phyloP scores from a whole-genome alignment of 2,797 vertebrate genomes.

The Saguinus oedipus region DNA sequence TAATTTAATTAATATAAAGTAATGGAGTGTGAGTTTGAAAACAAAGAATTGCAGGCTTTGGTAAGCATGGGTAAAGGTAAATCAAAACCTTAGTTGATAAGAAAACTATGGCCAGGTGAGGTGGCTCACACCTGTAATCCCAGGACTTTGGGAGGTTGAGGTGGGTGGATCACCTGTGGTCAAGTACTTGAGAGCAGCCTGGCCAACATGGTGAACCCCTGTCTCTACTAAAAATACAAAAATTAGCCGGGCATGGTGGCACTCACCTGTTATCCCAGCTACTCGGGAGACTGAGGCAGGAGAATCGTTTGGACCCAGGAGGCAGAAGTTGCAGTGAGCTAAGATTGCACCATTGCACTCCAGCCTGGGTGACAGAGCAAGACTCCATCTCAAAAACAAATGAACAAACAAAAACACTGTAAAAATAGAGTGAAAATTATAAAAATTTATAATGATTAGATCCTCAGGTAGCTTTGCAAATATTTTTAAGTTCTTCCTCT shows the following conservation, averaged over 20 bases:
- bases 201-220: neutral
- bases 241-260: neutral
- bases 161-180: neutral
- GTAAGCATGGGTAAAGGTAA: neutral
- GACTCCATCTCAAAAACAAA: neutral
- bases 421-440: neutral
- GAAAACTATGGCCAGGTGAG: neutral
- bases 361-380: neutral
- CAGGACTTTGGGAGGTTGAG: neutral
- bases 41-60: neutral
- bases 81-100: neutral
- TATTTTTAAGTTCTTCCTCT: neutral
- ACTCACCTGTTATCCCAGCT: neutral
- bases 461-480: neutral
- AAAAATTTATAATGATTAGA: neutral
- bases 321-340: neutral
- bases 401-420: neutral
- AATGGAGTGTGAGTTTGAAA: slow-evolving; percentile 23
- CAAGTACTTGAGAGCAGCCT: neutral
- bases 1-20: neutral
- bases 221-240: neutral
- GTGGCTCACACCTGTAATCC: neutral
- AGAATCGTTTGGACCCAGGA: neutral
- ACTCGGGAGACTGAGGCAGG: neutral
- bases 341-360: neutral